A percentile compares a stretch with the other conserved stretches of the same genome.
These are phyloP conservation scores for Apolygus lucorum DNA, from an alignment of 1,140 invertebrate genomes.

Conservation along the genomic window DNA sequence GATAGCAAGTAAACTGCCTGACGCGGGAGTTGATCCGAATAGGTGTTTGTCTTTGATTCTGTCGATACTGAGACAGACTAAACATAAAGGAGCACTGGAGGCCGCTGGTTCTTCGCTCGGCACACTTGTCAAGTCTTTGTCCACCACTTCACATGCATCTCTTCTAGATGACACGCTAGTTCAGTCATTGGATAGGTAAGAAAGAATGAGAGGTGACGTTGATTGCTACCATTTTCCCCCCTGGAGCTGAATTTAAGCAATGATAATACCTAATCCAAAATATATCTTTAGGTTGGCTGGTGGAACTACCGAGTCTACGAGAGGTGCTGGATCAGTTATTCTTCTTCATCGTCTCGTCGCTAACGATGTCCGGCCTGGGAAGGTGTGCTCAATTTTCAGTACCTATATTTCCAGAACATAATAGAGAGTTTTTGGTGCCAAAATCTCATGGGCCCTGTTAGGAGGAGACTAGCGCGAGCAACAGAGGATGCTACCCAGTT, in stretches of 20 bases:
- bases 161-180: slow-evolving; percentile 19
- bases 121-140: slow-evolving; percentile 38
- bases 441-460: too few relatives aligned
- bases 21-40: slow-evolving; percentile 36
- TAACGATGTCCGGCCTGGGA: slow-evolving; percentile 47
- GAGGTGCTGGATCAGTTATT: slow-evolving; percentile 67
- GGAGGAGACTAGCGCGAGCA: too few relatives aligned
- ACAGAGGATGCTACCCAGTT: too few relatives aligned
- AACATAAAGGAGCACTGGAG: slow-evolving; percentile 75
- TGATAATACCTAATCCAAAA: neutral
- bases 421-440: too few relatives aligned
- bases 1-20: slow-evolving; percentile 41
- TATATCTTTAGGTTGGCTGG: slow-evolving; percentile 9
- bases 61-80: slow-evolving; percentile 56
- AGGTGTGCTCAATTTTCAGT: slow-evolving; percentile 37
- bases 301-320: slow-evolving; percentile 42
- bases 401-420: too few relatives aligned
- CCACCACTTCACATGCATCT: neutral
- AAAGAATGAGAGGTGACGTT: slow-evolving; percentile 11
- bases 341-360: slow-evolving; percentile 62
- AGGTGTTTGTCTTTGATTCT: slow-evolving; percentile 48
- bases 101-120: slow-evolving; percentile 52
- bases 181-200: slow-evolving; percentile 12
- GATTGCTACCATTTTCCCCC: slow-evolving; percentile 4
- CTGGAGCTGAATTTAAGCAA: neutral